These are phyloP conservation scores for Helicorthomorpha holstii DNA, from an alignment of 1,140 invertebrate species.

Conservation along the genomic window DNA sequence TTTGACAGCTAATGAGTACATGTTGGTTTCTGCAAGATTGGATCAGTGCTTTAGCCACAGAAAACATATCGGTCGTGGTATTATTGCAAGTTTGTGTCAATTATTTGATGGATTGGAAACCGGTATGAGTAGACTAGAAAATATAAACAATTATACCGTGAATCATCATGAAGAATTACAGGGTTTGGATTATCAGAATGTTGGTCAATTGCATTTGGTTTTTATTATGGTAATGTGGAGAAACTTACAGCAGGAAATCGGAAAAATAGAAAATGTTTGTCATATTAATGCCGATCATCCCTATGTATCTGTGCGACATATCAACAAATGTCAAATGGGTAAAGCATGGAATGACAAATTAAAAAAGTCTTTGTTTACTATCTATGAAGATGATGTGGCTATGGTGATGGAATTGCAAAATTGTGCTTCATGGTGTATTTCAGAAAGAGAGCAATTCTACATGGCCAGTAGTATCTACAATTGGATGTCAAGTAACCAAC, in stretches of 20 bases:
- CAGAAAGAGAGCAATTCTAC: neutral
- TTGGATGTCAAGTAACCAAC: neutral
- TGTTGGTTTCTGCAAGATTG: too few relatives aligned
- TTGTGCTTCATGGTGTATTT: neutral
- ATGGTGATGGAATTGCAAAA: neutral
- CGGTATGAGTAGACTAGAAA: too few relatives aligned
- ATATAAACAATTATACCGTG: too few relatives aligned
- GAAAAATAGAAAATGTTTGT: neutral
- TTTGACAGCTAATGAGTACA: too few relatives aligned
- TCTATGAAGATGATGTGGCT: neutral
- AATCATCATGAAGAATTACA: too few relatives aligned
- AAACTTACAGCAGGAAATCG: neutral
- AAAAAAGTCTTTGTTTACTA: neutral
- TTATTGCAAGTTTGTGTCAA: too few relatives aligned
- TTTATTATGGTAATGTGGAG: neutral
- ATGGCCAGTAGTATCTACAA: neutral
- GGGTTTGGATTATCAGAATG: neutral
- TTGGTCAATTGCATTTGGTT: neutral
- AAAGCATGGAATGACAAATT: neutral
- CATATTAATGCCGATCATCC: neutral
- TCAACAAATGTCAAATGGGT: neutral
- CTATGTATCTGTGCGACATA: neutral
- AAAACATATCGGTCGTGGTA: too few relatives aligned
- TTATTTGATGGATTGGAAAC: too few relatives aligned
- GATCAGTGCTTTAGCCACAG: too few relatives aligned